Percentiles rank a stretch among this genome's conserved stretches.
These are phyloP conservation scores for Plectus sambesii DNA, from an alignment of 1,140 invertebrate species.

Conservation along the genomic window DNA sequence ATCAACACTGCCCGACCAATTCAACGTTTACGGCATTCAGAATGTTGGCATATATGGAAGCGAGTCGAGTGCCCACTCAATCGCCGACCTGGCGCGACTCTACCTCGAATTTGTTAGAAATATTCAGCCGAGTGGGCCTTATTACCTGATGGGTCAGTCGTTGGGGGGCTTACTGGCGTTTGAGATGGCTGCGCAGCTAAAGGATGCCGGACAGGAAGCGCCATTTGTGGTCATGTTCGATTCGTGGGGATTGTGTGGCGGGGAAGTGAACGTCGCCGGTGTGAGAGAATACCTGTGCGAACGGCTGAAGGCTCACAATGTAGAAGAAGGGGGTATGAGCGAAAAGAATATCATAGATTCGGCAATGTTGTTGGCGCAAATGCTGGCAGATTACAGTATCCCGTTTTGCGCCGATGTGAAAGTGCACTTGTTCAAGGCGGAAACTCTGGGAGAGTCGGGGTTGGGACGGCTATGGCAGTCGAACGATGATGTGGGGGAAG, in stretches of 20 bases:
- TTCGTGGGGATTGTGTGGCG: slow-evolving; percentile 17
- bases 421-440: slow-evolving; percentile 19
- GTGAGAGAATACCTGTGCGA: slow-evolving; percentile 15
- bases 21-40: slow-evolving; percentile 31
- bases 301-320: slow-evolving; percentile 14
- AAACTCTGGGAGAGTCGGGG: slow-evolving; percentile 17
- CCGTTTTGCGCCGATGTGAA: slow-evolving; percentile 14
- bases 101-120: slow-evolving; percentile 27
- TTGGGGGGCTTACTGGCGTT: slow-evolving; percentile 28
- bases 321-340: slow-evolving; percentile 17
- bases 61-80: slow-evolving; percentile 10
- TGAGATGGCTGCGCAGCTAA: slow-evolving; percentile 26
- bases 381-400: slow-evolving; percentile 17
- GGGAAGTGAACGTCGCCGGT: slow-evolving; percentile 18
- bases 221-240: slow-evolving; percentile 23
- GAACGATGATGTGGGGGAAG: not conserved
- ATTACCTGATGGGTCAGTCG: slow-evolving; percentile 32
- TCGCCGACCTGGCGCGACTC: slow-evolving; percentile 28
- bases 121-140: not conserved
- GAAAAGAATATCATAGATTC: no score
- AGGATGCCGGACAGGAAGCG: slow-evolving; percentile 6
- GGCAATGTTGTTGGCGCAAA: slow-evolving; percentile 17
- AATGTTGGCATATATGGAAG: no score
- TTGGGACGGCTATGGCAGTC: slow-evolving; percentile 12
- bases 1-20: slow-evolving; percentile 20